Evolutionary conservation across 1,140 invertebrate species (phyloP), one percentile per base, ranked within the genome.

Genomic region (Drosophila melanica): DNA sequence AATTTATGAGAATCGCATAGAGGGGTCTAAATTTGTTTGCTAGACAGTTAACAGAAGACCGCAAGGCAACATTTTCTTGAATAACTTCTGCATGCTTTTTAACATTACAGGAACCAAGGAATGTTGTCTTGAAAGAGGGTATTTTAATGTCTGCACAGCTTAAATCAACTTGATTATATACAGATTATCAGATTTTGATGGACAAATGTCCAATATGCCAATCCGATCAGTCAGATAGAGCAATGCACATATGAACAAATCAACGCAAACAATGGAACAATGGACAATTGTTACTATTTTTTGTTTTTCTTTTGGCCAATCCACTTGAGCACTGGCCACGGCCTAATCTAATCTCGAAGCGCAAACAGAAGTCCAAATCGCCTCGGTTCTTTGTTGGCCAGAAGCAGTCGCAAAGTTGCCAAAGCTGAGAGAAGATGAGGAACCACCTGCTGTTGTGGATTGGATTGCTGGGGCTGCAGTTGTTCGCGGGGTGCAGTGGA

Each of bases 261-360:
- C 27, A 33, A 23, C 20, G 16, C 27, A 35, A 62, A 53, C 47
- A 69, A 69, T 47, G 18, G 37, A 62, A 53, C 37, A 23, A 27
- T 37, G 53, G 18, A 27, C 45, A 64, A 2, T 37, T 23, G 4
- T 23, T 4, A 23, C 2, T 4, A 4, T 16, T 12, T 4, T 53
- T 33, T 5, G 2, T 33, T 33, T 10, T 35, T 10, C 8, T 53
- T 65, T 42, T 66, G 42, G 39, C 44, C 60, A n/a, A 6, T 1
- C 47, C 55, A 68, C 65, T 69, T 53, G 55, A 35, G n/a, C 1
- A 16, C 14, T n/a, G 5, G 6, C 41, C 7, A 16, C 14, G 33
- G 16, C 27, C 53, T 54, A 71, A 65, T 71, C 60, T 44, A 47
- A 51, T 50, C 64, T 27, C 16, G 4, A 14, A 35, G 14, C 27